Evolutionary conservation across 2,888 invertebrate species (phyloP), one percentile per base, ranked within the genome.

Genomic region (Orchesellides sinensis): DNA sequence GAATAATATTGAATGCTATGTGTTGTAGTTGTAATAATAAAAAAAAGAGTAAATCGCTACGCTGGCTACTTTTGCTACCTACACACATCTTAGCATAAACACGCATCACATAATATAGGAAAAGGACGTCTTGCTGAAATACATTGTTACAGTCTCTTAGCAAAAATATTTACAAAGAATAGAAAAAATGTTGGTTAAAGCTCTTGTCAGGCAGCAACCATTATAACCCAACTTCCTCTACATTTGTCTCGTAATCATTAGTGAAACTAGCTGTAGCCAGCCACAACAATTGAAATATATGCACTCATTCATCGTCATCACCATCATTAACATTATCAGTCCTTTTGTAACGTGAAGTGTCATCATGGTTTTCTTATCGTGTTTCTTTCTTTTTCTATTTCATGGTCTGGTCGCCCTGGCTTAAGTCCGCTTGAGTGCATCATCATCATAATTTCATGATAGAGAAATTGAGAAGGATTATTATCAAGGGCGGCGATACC

Each of bases 301-400:
- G 66, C 66, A 66, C 66, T 78, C 69, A 78, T 78, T 69, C 78
- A 78, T 69, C 68, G 77, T 69, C 78, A 77, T 75, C 65, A 40
- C 17, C 21, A 59, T 68, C 68, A 78, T 78, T 78, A 78, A 69
- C 69, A 61, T 78, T 61, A 35, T 69, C 61, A 49, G 61, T 69
- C 6, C n/a, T 65, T 12, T 25, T 49, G 25, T 29, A 47, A 47
- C 47, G 49, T 66, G 47, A 66, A 47, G 47, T 66, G 66, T 66
- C 66, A 49, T 66, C 66, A 27, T 66, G n/a, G n/a, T n/a, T n/a
- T n/a, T n/a, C n/a, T n/a, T n/a, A n/a, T n/a, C n/a, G n/a, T n/a
- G 17, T 17, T 52, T 52, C 21, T 17, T 52, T 52, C 52, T 21
- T 27, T 65, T 27, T 35, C 29, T 35, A 32, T 35, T 35, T 66